phyloP scores from a whole-genome alignment of 2,113 vertebrate species.

The Fregata magnificens region DNA sequence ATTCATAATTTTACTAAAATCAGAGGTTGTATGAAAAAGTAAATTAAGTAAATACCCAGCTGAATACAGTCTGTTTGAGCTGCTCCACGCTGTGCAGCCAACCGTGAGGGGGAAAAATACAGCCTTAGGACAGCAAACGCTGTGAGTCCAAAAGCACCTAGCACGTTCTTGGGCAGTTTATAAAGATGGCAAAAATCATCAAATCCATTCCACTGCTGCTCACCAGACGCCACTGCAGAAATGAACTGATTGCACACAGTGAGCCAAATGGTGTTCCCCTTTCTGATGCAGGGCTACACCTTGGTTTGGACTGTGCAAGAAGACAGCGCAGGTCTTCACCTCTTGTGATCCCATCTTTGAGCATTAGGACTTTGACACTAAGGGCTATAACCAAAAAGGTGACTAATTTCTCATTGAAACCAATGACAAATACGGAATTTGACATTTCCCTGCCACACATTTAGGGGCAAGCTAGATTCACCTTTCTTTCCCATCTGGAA shows the following conservation, averaged over 20 bases:
- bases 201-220: neutral
- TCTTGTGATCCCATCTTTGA: neutral
- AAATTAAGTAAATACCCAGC: slow-evolving; percentile 28
- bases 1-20: slow-evolving; percentile 18
- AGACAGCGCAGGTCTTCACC: neutral
- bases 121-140: neutral
- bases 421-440: neutral
- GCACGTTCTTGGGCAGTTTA: neutral
- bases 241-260: neutral
- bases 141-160: neutral
- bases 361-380: neutral
- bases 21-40: neutral
- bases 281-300: neutral
- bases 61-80: slow-evolving; percentile 8
- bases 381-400: neutral
- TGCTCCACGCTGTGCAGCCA: neutral
- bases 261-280: neutral
- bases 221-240: neutral
- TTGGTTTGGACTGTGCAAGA: neutral
- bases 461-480: neutral
- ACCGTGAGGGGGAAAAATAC: neutral
- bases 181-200: slow-evolving; percentile 13
- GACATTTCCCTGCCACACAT: rapidly evolving
- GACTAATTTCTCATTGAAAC: neutral
- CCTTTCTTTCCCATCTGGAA: neutral